phyloP scores from a whole-genome alignment of 2,113 vertebrate species.

The Psettodes erumei region DNA sequence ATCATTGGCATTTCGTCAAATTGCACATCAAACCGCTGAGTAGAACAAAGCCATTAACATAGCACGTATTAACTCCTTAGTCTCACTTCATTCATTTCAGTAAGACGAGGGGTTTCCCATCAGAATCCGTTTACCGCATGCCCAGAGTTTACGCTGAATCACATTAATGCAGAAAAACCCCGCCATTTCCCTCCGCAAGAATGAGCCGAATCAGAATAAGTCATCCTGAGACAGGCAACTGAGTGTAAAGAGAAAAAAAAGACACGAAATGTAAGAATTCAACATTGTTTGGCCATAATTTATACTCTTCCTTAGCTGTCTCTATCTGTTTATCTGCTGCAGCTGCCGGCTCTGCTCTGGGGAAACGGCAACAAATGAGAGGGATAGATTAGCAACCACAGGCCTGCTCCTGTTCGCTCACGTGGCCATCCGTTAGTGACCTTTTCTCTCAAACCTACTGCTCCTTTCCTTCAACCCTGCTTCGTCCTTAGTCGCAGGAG shows the following conservation, averaged over 20 bases:
- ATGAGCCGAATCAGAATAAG: not conserved
- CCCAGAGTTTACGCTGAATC: constrained; percentile 1
- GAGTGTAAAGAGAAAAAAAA: not conserved
- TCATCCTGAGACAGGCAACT: not conserved
- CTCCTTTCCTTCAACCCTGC: not conserved
- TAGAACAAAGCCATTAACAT: not conserved
- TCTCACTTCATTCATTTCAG: not conserved
- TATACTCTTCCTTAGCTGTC: constrained; percentile 64
- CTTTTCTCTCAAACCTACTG: constrained; percentile 17
- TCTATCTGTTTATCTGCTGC: constrained; percentile 77
- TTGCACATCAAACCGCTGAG: not conserved
- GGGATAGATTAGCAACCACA: constrained; percentile 83
- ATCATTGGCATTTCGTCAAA: not conserved
- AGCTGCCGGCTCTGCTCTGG: constrained; percentile 71
- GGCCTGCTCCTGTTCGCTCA: constrained; percentile 58
- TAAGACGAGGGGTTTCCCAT: not conserved
- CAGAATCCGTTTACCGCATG: not conserved
- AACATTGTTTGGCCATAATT: constrained; percentile 58
- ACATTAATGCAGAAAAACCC: not conserved
- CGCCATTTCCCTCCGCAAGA: not conserved
- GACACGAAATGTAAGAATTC: not conserved
- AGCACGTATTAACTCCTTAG: not conserved
- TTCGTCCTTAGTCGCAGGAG: not conserved
- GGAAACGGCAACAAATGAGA: constrained; percentile 82
- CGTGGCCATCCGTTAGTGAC: constrained; percentile 63